Conservation (phyloP, 53 echinoderm and acorn worm genomes). For the Apostichopus leukothele region DNA sequence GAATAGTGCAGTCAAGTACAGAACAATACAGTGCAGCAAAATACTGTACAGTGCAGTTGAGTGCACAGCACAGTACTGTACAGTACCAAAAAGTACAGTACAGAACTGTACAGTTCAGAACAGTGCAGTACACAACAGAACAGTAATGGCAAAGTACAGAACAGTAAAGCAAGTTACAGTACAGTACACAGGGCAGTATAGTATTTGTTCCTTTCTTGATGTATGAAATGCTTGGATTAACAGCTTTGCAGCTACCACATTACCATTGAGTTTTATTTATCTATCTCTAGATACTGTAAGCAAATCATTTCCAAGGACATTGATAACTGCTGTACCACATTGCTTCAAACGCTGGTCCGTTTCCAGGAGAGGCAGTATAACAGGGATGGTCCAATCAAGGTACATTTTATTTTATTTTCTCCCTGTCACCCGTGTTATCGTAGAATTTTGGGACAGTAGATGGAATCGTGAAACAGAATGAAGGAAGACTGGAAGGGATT, state of each 20-base stretch:
- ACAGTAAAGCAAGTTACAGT: neutral
- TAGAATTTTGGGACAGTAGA: too few relatives aligned
- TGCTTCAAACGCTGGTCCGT: slow-evolving; percentile 77
- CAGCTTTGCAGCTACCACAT: neutral
- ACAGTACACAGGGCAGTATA: neutral
- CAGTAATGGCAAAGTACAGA: too few relatives aligned
- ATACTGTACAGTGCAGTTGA: too few relatives aligned
- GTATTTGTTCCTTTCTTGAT: neutral
- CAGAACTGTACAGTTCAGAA: too few relatives aligned
- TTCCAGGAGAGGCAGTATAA: slow-evolving; percentile 99
- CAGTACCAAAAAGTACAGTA: too few relatives aligned
- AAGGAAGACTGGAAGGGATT: too few relatives aligned
- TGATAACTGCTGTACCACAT: slow-evolving; percentile 95
- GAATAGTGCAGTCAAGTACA: too few relatives aligned
- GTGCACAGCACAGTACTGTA: too few relatives aligned
- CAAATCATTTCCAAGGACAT: slow-evolving; percentile 94
- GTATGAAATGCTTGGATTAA: neutral
- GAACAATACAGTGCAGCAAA: too few relatives aligned
- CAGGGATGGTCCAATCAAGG: slow-evolving; percentile 91
- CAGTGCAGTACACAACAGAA: too few relatives aligned
- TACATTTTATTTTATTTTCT: slow-evolving; percentile 10
- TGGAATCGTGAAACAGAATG: too few relatives aligned
- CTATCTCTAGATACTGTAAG: slow-evolving; percentile 78
- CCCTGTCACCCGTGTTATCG: too few relatives aligned
- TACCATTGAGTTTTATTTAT: neutral